phyloP scores from a whole-genome alignment of 2,113 vertebrate genomes.

The Oryzias melastigma region DNA sequence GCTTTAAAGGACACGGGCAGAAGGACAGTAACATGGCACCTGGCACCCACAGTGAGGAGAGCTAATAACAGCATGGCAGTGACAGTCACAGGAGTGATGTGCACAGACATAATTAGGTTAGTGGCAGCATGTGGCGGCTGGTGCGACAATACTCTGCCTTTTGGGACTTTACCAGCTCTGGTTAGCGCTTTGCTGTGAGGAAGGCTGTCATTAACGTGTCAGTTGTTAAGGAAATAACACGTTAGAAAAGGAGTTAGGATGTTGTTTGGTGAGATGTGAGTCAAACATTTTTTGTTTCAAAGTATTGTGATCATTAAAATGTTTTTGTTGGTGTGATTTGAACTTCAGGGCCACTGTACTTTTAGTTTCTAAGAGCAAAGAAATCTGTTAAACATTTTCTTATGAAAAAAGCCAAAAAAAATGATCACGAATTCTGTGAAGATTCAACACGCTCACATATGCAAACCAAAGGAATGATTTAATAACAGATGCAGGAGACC shows the following conservation, averaged over 20 bases:
- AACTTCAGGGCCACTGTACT: background rate
- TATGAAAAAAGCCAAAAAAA: background rate
- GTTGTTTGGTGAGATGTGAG: conserved; percentile 23
- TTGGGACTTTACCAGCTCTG: conserved; percentile 48
- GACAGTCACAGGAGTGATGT: conserved; percentile 67
- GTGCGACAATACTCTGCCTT: conserved; percentile 56
- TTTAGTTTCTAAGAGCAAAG: background rate
- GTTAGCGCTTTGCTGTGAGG: conserved; percentile 38
- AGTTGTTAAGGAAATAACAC: conserved; percentile 2
- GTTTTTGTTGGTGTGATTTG: too few relatives aligned
- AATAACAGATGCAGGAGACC: conserved; percentile 66
- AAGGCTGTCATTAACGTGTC: conserved; percentile 51
- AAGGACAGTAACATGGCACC: conserved; percentile 33
- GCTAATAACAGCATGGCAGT: conserved; percentile 57
- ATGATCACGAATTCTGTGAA: background rate
- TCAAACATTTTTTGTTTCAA: conserved; percentile 1
- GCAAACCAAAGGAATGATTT: conserved; percentile 53
- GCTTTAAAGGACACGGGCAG: conserved; percentile 25
- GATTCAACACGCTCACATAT: conserved; percentile 16
- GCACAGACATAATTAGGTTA: conserved; percentile 73
- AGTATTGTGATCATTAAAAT: background rate
- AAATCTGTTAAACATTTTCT: too few relatives aligned
- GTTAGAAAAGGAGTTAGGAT: conserved; percentile 9
- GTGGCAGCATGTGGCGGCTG: conserved; percentile 55
- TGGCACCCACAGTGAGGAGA: conserved; percentile 38